Evolutionary conservation across 2,797 vertebrate species (phyloP), one percentile per base, ranked within the genome.

Genomic region (Sebastes iracundus): DNA sequence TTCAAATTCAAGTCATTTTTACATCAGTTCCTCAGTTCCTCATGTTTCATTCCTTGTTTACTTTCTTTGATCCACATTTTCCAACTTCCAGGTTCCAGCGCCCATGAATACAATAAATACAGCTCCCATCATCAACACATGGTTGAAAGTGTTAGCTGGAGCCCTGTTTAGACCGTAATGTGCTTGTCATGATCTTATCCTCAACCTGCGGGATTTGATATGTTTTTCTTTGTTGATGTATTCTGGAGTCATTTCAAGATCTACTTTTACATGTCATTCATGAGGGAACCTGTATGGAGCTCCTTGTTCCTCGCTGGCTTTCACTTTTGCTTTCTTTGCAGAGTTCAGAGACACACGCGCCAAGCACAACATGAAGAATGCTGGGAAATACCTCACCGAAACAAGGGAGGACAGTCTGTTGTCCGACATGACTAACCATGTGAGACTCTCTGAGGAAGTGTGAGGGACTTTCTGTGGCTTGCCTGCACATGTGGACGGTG

Each of bases 341-440:
- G 67, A 71, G 33, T 64, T 77, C 56, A 70, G 55, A 64, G n/a
- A 59, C 82, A 22, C 63, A 30, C 6, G 7, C 1, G 91, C 91
- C 93, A 94, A 93, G 9, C 64, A 82, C 83, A 91, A 92, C 90
- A 90, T 2, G 20, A 79, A n/a, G 74, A 75, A 75, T 80, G 66
- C 68, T 85, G 88, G 90, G 91, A 92, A 90, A 90, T 38, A 76
- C 74, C 77, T 67, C 16, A 7, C 6, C 3, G 23, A 87, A 80
- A 82, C 64, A 76, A 27, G 22, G 23, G 46, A 59, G 67, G 62
- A 77, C 75, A 72, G 81, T 75, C 64, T 69, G 56, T 23, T 27
- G 58, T 90, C 82, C 82, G 49, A 59, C 59, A 33, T 23, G 73
- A 77, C 74, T 38, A 63, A 83, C 78, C 74, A 18, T 71, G 6